Evolutionary conservation across 2,888 invertebrate genomes (phyloP), one percentile per base, ranked within the genome.

Genomic region (Stomorhina lunata): DNA sequence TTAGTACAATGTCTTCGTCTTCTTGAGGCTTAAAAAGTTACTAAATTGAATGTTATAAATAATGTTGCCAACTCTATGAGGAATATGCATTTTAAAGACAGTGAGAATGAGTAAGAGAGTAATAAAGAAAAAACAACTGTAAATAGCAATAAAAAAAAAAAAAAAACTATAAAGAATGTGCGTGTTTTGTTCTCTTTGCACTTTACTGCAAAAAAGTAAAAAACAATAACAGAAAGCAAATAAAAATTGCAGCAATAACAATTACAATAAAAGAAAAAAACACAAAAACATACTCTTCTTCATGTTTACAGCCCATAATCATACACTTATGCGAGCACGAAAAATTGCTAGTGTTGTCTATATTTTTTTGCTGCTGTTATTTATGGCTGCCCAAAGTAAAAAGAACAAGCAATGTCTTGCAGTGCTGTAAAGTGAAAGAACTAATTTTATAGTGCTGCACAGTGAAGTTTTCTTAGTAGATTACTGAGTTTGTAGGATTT

Each of bases 301-400:
- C 40, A 65, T 71, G 65, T 79, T 79, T 72, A 65, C 78, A 79
- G 55, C 32, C 65, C 45, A 79, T 79, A 79, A 79, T 72, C 78
- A 79, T 65, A 72, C 71, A 65, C 71, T 79, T 65, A 63, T 79
- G 45, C 57, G 78, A 79, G 78, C 57, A 57, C 48, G n/a, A 71
- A 57, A 53, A 69, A 77, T 37, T 43, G 22, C 22, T 53, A n/a
- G 45, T 37, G 48, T 22, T 27, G 15, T 59, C 27, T 45, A 32
- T 27, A 6, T 66, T 4, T 45, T 50, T 2, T 12, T 50, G 22
- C 27, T 37, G 66, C 57, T 76, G 48, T 68, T 40, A 75, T 65
- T 65, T 55, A 75, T 75, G 69, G 22, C 29, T 57, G 43, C 15
- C 55, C 34, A 15, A 3, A 32, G 22, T 29, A 32, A 43, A 40